Percentiles rank a stretch among this genome's conserved stretches.
phyloP scores from a whole-genome alignment of 2,797 vertebrate genomes.

The Euthynnus affinis region DNA sequence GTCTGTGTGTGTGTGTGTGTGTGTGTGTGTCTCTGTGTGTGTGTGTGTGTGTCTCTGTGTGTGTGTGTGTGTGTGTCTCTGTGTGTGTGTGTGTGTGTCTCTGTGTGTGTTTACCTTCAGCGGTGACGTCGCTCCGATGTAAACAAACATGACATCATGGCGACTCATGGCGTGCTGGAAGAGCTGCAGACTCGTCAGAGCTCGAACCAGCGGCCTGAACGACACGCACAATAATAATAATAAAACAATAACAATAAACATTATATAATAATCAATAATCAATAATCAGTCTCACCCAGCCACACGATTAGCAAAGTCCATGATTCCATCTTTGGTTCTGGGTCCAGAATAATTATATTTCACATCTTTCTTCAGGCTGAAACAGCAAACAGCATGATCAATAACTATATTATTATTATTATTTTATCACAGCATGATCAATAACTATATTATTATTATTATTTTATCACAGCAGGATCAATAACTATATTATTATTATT shows the following conservation, averaged over 20 bases:
- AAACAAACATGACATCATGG: slow-evolving; percentile 92
- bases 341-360: slow-evolving; percentile 93
- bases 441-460: too few relatives aligned
- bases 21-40: neutral
- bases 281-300: slow-evolving; percentile 86
- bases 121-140: slow-evolving; percentile 92
- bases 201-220: slow-evolving; percentile 90
- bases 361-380: slow-evolving; percentile 91
- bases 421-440: too few relatives aligned
- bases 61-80: neutral
- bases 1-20: neutral
- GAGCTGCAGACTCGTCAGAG: slow-evolving; percentile 89
- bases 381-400: neutral
- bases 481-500: too few relatives aligned
- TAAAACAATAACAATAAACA: too few relatives aligned
- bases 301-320: slow-evolving; percentile 94
- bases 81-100: slow-evolving; percentile 15
- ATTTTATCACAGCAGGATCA: too few relatives aligned
- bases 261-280: too few relatives aligned
- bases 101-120: slow-evolving; percentile 87
- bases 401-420: too few relatives aligned
- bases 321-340: slow-evolving; percentile 92
- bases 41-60: neutral
- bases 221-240: neutral
- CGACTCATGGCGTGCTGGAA: slow-evolving; percentile 92